Evolutionary conservation across 2,113 vertebrate species (phyloP), one percentile per base, ranked within the genome.

Genomic region (Ancistrus triradiatus): DNA sequence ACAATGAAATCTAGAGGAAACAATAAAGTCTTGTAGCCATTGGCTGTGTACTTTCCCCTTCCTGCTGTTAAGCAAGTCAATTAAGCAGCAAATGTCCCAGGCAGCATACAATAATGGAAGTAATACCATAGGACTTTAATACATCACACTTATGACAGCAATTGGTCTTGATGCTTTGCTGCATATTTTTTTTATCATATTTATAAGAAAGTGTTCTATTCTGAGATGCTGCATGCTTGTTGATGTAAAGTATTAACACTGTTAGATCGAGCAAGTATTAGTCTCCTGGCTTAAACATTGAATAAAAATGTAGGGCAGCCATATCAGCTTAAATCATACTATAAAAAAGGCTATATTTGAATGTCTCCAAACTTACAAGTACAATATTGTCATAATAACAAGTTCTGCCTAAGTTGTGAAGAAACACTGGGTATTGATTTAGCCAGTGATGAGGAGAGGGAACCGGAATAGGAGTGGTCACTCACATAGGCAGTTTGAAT

Each of bases 81-180:
- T 86, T 89, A 86, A 78, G 83, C 81, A 86, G 77, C 79, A 86
- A 88, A 89, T 85, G 84, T 84, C 84, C 86, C 83, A 72, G 78
- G 68, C 67, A 82, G 81, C 77, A 63, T 73, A 74, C 72, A 77
- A 76, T 82, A 80, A 83, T 81, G 80, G 79, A 80, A 74, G 76
- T 77, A 77, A 76, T 65, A 73, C 74, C 71, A 71, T 70, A 70
- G 43, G 57, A 77, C 70, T 80, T 86, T 88, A 87, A 88, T 86
- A 76, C 69, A 86, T 86, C 82, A 85, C 69, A 65, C 78, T 80
- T 66, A 85, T 84, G 84, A 85, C 76, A 84, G 77, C 84, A 80
- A 88, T 85, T 84, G 77, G 74, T 81, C 77, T 69, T 73, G 76
- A 80, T 59, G 77, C 75, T 79, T 80, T 76, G 74, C 74, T 81